Percentiles rank a stretch among this genome's conserved stretches.
phyloP scores from a whole-genome alignment of 2,888 invertebrate genomes.

The Ochropleura leucogaster region DNA sequence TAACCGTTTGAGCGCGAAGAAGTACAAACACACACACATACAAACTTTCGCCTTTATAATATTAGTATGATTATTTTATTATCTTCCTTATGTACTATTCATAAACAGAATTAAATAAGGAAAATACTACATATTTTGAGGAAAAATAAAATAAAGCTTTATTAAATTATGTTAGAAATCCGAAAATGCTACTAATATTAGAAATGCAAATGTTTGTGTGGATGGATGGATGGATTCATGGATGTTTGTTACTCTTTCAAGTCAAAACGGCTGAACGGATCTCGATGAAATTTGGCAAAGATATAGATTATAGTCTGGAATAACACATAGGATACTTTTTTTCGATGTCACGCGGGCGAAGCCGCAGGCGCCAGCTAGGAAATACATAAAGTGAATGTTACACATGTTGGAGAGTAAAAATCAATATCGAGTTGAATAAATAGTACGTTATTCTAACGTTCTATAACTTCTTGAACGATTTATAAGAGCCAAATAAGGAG shows the following conservation, averaged over 20 bases:
- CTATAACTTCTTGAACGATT: conserved; percentile 48
- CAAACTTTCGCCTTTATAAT: too few relatives aligned
- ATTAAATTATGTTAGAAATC: not conserved
- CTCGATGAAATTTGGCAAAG: too few relatives aligned
- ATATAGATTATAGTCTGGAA: too few relatives aligned
- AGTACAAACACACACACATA: too few relatives aligned
- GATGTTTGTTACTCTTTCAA: too few relatives aligned
- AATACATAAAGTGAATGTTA: not conserved
- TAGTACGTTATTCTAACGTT: conserved; percentile 16
- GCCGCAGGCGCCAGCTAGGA: not conserved
- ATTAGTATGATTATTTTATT: not conserved
- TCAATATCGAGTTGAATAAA: conserved; percentile 22
- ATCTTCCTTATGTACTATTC: not conserved
- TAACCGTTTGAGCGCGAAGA: too few relatives aligned
- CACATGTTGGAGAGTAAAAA: conserved; percentile 2
- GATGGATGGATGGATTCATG: too few relatives aligned
- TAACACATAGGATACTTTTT: too few relatives aligned
- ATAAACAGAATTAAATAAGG: not conserved
- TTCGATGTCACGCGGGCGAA: too few relatives aligned
- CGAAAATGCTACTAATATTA: not conserved
- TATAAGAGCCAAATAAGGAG: conserved; percentile 39
- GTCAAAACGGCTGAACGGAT: too few relatives aligned
- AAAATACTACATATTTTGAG: not conserved
- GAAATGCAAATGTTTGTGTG: too few relatives aligned
- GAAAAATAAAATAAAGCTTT: not conserved